Percentiles rank a stretch among this genome's conserved stretches.
Conservation (phyloP, 2,888 invertebrate species). For the Drosophila borealis region DNA sequence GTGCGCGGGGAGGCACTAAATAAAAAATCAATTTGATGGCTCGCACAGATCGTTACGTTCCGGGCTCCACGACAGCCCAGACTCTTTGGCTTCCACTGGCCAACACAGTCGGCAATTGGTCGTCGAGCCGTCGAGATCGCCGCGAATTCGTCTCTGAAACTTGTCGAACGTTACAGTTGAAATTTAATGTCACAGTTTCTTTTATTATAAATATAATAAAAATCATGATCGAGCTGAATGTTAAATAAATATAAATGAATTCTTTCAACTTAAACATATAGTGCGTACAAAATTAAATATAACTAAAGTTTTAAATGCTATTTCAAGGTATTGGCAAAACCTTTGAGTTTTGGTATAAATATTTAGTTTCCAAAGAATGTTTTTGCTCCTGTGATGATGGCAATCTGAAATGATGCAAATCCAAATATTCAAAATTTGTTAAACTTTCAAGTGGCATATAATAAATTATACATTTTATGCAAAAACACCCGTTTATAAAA, state of each 20-base stretch:
- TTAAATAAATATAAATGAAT: conserved; percentile 7
- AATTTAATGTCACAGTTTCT: conserved; percentile 1
- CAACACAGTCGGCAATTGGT: conserved; percentile 61
- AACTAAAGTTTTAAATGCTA: not conserved
- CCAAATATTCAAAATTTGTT: not conserved
- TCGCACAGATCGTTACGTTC: conserved; percentile 53
- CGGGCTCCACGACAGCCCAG: conserved; percentile 36
- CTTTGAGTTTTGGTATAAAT: conserved; percentile 10
- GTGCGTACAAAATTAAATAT: not conserved
- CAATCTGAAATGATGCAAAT: conserved; percentile 30
- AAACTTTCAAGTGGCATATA: no score
- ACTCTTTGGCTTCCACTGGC: conserved; percentile 44
- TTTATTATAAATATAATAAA: conserved; percentile 11
- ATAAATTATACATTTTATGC: no score
- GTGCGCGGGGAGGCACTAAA: conserved; percentile 47
- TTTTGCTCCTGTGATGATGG: not conserved
- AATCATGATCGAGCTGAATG: conserved; percentile 1
- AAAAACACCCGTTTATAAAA: no score
- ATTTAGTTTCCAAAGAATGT: not conserved
- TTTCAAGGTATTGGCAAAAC: not conserved
- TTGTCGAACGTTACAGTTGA: not conserved
- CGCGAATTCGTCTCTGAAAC: conserved; percentile 1
- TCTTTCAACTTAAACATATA: conserved; percentile 16
- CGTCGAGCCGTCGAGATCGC: conserved; percentile 50
- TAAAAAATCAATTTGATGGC: conserved; percentile 73